Conservation (phyloP, 2,888 invertebrate species). For the Empis stercorea region DNA sequence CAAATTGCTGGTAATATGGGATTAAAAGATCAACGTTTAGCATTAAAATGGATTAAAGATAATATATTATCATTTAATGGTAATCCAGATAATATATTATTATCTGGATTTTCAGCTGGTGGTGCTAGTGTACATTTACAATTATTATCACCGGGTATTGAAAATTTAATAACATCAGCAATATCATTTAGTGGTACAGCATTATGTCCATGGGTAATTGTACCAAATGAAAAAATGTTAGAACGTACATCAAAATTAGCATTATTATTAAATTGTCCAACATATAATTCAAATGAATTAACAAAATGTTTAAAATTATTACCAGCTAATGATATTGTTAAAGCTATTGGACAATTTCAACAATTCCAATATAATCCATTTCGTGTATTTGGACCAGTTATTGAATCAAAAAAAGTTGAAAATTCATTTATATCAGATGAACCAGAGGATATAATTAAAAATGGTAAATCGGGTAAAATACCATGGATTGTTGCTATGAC, state of each 20-base stretch:
- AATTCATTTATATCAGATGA: conserved; percentile 52
- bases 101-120: conserved; percentile 60
- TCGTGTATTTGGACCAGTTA: conserved; percentile 58
- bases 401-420: conserved; percentile 40
- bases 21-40: conserved; percentile 58
- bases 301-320: conserved; percentile 50
- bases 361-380: conserved; percentile 53
- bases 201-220: conserved; percentile 47
- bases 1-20: conserved; percentile 58
- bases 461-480: conserved; percentile 46
- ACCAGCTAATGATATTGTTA: conserved; percentile 46
- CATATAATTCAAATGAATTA: conserved; percentile 39
- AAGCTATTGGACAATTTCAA: conserved; percentile 28
- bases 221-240: conserved; percentile 38
- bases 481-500: conserved; percentile 59
- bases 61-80: conserved; percentile 61
- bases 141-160: conserved; percentile 39
- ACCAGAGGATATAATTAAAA: conserved; percentile 47
- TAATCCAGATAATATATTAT: conserved; percentile 52
- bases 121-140: conserved; percentile 64
- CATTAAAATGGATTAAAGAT: conserved; percentile 53
- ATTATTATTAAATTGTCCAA: conserved; percentile 48
- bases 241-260: conserved; percentile 50
- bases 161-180: conserved; percentile 13
- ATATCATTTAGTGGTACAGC: conserved; percentile 56